Evolutionary conservation across 1,140 invertebrate species (phyloP).

Genomic region (Ips typographus): DNA sequence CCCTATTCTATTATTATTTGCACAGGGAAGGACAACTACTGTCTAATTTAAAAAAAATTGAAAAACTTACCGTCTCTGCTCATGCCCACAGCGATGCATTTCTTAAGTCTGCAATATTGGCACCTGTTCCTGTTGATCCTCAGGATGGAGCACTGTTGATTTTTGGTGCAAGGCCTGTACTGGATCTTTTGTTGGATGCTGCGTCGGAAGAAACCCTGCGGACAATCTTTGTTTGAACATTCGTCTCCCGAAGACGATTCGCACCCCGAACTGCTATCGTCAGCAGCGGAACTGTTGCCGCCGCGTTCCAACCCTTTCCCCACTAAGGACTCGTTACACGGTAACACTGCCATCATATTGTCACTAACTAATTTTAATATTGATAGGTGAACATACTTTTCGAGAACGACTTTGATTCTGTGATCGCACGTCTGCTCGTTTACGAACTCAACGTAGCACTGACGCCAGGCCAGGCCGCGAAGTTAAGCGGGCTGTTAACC

Average conservation of each 20-base stretch:
- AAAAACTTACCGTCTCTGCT: slow-evolving; percentile 87
- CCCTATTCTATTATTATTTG: neutral
- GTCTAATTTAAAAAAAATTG: slow-evolving; percentile 6
- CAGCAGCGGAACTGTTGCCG: slow-evolving; percentile 30
- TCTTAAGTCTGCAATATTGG: slow-evolving; percentile 95
- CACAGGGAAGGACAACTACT: slow-evolving; percentile 10
- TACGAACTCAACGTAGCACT: slow-evolving; percentile 49
- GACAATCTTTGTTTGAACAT: slow-evolving; percentile 57
- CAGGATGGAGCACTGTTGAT: slow-evolving; percentile 95
- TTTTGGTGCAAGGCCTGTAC: slow-evolving; percentile 96
- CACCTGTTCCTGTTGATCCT: slow-evolving; percentile 96
- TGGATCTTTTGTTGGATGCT: slow-evolving; percentile 98
- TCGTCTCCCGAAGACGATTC: slow-evolving; percentile 61
- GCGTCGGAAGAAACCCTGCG: slow-evolving; percentile 81
- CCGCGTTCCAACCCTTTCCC: slow-evolving; percentile 4
- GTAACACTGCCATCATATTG: slow-evolving; percentile 51
- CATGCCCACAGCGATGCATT: slow-evolving; percentile 98
- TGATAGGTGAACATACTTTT: slow-evolving; percentile 1
- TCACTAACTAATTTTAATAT: slow-evolving; percentile 2
- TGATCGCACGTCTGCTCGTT: slow-evolving; percentile 41
- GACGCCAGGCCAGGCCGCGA: slow-evolving; percentile 52
- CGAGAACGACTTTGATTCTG: slow-evolving; percentile 12
- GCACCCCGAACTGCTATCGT: slow-evolving; percentile 52
- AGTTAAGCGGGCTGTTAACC: slow-evolving; percentile 55
- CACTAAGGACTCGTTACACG: slow-evolving; percentile 45